A percentile compares a stretch with the other conserved stretches of the same genome.
Evolutionary conservation across 1,140 invertebrate genomes (phyloP).

Genomic region (Himalopsyche phryganea): DNA sequence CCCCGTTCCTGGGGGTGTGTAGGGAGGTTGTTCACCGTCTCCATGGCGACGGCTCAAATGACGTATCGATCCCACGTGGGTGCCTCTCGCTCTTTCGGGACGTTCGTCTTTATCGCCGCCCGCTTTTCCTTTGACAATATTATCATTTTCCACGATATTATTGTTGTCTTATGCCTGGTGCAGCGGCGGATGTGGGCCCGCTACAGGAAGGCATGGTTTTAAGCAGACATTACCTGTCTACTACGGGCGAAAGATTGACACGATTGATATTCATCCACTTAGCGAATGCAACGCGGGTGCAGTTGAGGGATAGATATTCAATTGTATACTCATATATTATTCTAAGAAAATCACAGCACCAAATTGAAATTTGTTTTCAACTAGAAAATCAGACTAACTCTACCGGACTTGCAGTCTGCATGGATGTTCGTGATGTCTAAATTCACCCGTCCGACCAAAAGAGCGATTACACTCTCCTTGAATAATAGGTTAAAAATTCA

Average conservation of each 20-base stretch:
- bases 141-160: conserved; percentile 26
- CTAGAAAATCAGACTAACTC: too few relatives aligned
- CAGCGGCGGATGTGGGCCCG: not conserved
- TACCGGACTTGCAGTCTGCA: too few relatives aligned
- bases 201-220: not conserved
- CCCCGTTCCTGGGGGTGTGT: not conserved
- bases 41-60: conserved; percentile 34
- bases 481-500: too few relatives aligned
- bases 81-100: conserved; percentile 19
- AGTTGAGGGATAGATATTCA: too few relatives aligned
- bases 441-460: too few relatives aligned
- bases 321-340: too few relatives aligned
- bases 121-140: conserved; percentile 20
- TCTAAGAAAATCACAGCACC: too few relatives aligned
- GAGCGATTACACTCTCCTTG: too few relatives aligned
- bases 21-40: conserved; percentile 6
- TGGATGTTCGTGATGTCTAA: too few relatives aligned
- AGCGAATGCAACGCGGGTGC: too few relatives aligned
- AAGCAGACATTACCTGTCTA: not conserved
- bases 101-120: conserved; percentile 22
- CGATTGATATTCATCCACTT: too few relatives aligned
- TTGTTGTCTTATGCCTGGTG: conserved; percentile 12
- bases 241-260: not conserved
- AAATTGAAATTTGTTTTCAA: too few relatives aligned
- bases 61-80: conserved; percentile 36